Conservation (phyloP, 2,797 vertebrate genomes). For the Pelodytes ibericus region DNA sequence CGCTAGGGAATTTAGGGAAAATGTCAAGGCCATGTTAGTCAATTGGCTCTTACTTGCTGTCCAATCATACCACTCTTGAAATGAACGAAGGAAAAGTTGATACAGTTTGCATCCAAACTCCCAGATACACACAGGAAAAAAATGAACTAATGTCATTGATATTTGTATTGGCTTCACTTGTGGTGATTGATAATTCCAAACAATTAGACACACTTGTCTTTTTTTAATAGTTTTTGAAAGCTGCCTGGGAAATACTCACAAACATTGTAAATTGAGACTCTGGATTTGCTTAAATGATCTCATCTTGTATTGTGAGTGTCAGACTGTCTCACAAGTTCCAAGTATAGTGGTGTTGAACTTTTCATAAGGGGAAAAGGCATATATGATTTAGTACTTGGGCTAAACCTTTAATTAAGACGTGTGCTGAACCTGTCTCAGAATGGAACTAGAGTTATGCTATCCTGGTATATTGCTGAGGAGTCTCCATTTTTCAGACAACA, state of each 20-base stretch:
- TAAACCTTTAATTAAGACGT: no score
- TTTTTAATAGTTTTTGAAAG: conserved; percentile 40
- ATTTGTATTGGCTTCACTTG: conserved; percentile 28
- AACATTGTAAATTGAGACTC: conserved; percentile 43
- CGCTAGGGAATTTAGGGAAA: no score
- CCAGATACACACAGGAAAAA: conserved; percentile 4
- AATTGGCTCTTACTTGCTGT: neutral
- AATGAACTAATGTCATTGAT: conserved; percentile 17
- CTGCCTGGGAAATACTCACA: conserved; percentile 33
- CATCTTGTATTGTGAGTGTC: conserved; percentile 32
- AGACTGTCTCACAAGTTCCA: conserved; percentile 11
- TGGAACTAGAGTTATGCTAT: no score
- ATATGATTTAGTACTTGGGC: no score
- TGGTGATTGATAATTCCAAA: conserved; percentile 33
- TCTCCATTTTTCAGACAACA: no score
- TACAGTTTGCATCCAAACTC: neutral
- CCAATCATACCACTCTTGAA: neutral
- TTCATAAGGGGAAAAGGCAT: no score
- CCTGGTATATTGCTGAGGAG: no score
- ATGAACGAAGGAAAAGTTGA: conserved; percentile 21
- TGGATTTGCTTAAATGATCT: conserved; percentile 36
- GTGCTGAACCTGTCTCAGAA: no score
- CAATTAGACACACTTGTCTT: conserved; percentile 27
- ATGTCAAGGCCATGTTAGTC: no score
- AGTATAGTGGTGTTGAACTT: no score